A percentile compares a stretch with the other conserved stretches of the same genome.
phyloP scores from a whole-genome alignment of 2,113 vertebrate genomes.

The Euleptes europaea region DNA sequence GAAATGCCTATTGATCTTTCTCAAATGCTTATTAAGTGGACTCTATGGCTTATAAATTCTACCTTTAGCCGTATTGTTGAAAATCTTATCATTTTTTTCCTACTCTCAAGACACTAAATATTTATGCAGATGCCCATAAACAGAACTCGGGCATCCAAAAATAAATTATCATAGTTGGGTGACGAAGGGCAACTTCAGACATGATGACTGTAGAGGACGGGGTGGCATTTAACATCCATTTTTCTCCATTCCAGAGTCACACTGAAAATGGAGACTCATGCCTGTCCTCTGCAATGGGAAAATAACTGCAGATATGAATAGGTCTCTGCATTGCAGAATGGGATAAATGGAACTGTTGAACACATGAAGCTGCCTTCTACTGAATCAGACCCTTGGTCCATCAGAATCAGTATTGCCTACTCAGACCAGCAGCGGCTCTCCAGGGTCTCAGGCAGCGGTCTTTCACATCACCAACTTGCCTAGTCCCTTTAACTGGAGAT shows the following conservation, averaged over 20 bases:
- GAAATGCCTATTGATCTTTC: constrained; percentile 26
- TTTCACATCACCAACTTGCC: too few species aligned
- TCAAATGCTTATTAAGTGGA: constrained; percentile 22
- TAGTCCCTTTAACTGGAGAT: too few species aligned
- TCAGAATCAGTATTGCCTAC: too few species aligned
- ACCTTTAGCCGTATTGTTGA: constrained; percentile 23
- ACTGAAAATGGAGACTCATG: background rate
- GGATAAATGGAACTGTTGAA: background rate
- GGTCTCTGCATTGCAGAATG: background rate
- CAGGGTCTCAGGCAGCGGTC: too few species aligned
- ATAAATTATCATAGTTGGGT: constrained; percentile 14
- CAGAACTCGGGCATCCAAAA: background rate
- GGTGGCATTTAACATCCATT: background rate
- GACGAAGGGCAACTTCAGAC: background rate
- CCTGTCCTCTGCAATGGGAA: background rate
- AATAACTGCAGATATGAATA: background rate
- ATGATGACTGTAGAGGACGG: too few species aligned
- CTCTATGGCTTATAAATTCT: constrained; percentile 27
- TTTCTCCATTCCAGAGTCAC: background rate
- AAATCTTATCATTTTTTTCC: constrained; percentile 27
- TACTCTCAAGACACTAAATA: constrained; percentile 5
- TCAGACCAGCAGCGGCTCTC: too few species aligned
- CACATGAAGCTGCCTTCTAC: too few species aligned
- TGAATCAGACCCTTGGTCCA: too few species aligned
- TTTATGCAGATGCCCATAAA: background rate